Conservation (phyloP, 2,797 vertebrate genomes). For the Onychomys arenicola region DNA sequence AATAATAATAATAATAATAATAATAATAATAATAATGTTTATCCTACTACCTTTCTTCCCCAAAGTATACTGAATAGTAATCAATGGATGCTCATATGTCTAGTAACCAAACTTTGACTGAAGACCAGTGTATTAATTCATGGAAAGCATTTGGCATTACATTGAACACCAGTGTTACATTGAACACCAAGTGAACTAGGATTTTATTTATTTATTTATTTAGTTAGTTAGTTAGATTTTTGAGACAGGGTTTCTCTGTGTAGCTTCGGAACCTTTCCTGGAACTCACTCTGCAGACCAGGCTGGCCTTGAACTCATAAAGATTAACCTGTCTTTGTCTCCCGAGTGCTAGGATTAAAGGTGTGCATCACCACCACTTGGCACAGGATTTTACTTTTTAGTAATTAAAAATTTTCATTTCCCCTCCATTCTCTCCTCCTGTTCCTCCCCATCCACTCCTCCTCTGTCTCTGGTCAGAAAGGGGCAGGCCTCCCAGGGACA, state of each 20-base stretch:
- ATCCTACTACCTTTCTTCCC: not conserved
- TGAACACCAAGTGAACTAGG: not conserved
- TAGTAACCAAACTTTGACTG: not conserved
- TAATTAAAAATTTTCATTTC: not conserved
- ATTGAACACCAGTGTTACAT: not conserved
- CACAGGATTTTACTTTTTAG: not conserved
- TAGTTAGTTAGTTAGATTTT: too few relatives aligned
- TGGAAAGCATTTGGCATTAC: not conserved
- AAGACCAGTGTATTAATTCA: not conserved
- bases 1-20: not conserved
- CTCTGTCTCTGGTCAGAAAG: too few relatives aligned
- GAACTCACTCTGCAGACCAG: too few relatives aligned
- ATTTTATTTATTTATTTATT: not conserved
- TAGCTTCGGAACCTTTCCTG: too few relatives aligned
- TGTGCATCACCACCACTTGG: too few relatives aligned
- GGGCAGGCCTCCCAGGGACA: too few relatives aligned
- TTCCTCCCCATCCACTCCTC: not conserved
- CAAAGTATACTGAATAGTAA: not conserved
- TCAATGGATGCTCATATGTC: not conserved
- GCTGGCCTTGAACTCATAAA: too few relatives aligned
- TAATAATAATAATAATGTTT: not conserved
- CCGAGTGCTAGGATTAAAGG: too few relatives aligned
- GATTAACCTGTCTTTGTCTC: too few relatives aligned
- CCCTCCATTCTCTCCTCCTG: not conserved
- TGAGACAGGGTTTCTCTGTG: too few relatives aligned